Conservation (phyloP, 2,888 invertebrate species). For the Apamea crenata region DNA sequence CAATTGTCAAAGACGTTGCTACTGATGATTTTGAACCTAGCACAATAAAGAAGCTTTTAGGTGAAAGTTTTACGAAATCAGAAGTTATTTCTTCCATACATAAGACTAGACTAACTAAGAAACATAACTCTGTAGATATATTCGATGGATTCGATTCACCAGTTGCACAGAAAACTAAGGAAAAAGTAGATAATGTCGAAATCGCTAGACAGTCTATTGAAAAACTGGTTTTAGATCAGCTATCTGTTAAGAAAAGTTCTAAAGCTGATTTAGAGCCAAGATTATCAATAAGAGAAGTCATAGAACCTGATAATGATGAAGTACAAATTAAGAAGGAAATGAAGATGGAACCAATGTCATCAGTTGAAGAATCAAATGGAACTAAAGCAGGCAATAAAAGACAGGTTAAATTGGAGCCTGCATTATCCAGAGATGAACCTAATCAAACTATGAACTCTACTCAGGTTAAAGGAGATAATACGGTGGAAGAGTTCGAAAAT, state of each 20-base stretch:
- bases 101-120: slow-evolving; percentile 72
- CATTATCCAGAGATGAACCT: slow-evolving; percentile 51
- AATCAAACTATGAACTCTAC: slow-evolving; percentile 56
- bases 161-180: slow-evolving; percentile 56
- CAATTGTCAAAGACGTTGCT: slow-evolving; percentile 79
- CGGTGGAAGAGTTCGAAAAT: slow-evolving; percentile 83
- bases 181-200: slow-evolving; percentile 64
- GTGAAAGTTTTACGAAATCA: slow-evolving; percentile 77
- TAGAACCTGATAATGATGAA: slow-evolving; percentile 34
- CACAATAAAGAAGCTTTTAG: slow-evolving; percentile 80
- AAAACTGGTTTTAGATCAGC: slow-evolving; percentile 69
- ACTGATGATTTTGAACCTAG: slow-evolving; percentile 75
- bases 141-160: slow-evolving; percentile 80
- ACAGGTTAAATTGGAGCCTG: slow-evolving; percentile 49
- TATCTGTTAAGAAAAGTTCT: slow-evolving; percentile 54
- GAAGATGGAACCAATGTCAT: slow-evolving; percentile 53
- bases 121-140: slow-evolving; percentile 79
- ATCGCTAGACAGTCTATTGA: slow-evolving; percentile 71
- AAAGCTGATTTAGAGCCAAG: slow-evolving; percentile 24
- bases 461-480: slow-evolving; percentile 69
- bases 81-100: slow-evolving; percentile 71
- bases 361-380: slow-evolving; percentile 34
- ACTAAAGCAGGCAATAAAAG: slow-evolving; percentile 36
- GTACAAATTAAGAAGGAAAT: slow-evolving; percentile 55
- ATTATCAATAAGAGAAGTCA: slow-evolving; percentile 35